A percentile compares a stretch with the other conserved stretches of the same genome.
phyloP scores from a whole-genome alignment of 2,113 vertebrate species.

The Penelope pileata region DNA sequence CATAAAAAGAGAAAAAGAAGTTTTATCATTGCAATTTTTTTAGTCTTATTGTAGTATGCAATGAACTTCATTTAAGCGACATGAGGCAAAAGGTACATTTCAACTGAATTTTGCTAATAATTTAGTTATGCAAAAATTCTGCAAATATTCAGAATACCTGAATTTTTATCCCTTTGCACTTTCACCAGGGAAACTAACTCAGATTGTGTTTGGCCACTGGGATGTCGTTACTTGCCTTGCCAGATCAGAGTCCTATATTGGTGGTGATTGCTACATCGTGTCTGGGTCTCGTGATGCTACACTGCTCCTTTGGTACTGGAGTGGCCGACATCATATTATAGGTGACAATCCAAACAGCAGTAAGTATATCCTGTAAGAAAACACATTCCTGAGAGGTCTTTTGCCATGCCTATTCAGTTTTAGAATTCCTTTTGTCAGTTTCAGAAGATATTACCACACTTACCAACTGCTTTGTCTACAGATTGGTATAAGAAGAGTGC shows the following conservation, averaged over 20 bases:
- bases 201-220: slow-evolving; percentile 99
- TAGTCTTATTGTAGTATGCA: background rate
- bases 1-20: background rate
- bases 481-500: background rate
- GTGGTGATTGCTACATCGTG: slow-evolving; percentile 97
- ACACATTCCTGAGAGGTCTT: background rate
- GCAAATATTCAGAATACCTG: background rate
- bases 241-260: slow-evolving; percentile 96
- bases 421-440: background rate
- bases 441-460: background rate
- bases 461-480: background rate
- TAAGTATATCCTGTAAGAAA: slow-evolving; percentile 76
- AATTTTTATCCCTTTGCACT: background rate
- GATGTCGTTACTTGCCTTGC: slow-evolving; percentile 97
- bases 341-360: slow-evolving; percentile 98
- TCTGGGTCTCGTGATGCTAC: slow-evolving; percentile 96
- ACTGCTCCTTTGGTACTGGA: slow-evolving; percentile 98
- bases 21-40: background rate
- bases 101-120: background rate
- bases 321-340: slow-evolving; percentile 96
- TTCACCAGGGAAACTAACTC: slow-evolving; percentile 90
- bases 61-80: background rate
- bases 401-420: background rate
- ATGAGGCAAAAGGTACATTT: background rate
- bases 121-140: background rate